Evolutionary conservation across 35 echinoderm and acorn worm genomes (phyloP).

Genomic region (Holothuria glaberrima): DNA sequence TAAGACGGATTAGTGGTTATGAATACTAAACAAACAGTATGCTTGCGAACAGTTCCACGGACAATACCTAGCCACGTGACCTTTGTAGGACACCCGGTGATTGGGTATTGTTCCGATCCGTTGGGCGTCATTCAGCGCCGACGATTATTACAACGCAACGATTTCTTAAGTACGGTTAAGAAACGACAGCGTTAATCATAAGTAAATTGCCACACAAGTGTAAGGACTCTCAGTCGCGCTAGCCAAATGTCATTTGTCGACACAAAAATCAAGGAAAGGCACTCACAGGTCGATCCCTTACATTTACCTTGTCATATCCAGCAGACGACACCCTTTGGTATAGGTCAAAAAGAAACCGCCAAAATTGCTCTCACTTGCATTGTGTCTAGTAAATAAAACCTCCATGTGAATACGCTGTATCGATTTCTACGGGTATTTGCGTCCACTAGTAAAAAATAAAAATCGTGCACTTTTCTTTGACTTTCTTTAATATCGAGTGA

Average conservation of each 20-base stretch:
- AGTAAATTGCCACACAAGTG: constrained; percentile 51
- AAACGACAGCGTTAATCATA: constrained; percentile 24
- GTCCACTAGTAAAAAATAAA: background rate
- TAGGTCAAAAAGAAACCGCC: constrained; percentile 48
- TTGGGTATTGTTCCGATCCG: constrained; percentile 29
- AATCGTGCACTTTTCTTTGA: too few relatives aligned
- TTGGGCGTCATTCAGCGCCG: constrained; percentile 29
- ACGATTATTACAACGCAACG: constrained; percentile 38
- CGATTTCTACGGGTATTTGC: constrained; percentile 44
- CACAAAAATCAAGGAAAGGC: background rate
- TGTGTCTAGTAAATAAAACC: constrained; percentile 26
- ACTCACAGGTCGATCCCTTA: background rate
- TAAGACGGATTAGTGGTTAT: constrained; percentile 47
- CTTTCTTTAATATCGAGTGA: too few relatives aligned
- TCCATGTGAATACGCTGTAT: background rate
- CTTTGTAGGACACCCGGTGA: constrained; percentile 46
- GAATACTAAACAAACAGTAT: constrained; percentile 50
- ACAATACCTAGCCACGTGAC: constrained; percentile 36
- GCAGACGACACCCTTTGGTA: constrained; percentile 7
- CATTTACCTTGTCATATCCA: constrained; percentile 45
- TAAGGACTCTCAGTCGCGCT: constrained; percentile 13
- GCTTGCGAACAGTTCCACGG: background rate
- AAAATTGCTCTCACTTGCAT: background rate
- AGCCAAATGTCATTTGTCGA: constrained; percentile 28
- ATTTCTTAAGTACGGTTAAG: constrained; percentile 30